phyloP scores from a whole-genome alignment of 35 echinoderm and acorn worm genomes.

The Nesometra sesokonis region DNA sequence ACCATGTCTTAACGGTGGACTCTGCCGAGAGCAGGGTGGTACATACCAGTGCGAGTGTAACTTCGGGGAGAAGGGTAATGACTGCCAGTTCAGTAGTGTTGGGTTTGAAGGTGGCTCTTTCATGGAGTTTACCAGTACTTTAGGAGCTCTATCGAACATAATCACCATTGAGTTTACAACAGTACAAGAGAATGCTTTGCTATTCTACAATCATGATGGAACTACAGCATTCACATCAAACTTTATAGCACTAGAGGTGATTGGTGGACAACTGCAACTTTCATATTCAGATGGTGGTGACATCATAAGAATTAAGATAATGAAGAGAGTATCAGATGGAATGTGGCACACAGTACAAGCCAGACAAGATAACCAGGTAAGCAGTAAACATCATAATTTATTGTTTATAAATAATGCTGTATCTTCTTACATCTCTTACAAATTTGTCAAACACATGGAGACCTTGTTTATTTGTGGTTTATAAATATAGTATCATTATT shows the following conservation, averaged over 20 bases:
- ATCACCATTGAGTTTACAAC: conserved; percentile 73
- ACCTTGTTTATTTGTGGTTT: too few species aligned
- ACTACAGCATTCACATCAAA: conserved; percentile 30
- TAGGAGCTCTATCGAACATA: conserved; percentile 8
- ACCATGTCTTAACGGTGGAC: conserved; percentile 69
- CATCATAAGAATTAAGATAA: conserved; percentile 24
- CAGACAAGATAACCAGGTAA: conserved; percentile 60
- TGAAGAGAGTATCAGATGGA: conserved; percentile 59
- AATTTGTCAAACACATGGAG: too few species aligned
- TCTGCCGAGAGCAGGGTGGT: conserved; percentile 49
- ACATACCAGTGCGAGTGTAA: conserved; percentile 61
- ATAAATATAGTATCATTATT: too few species aligned
- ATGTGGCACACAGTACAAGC: conserved; percentile 79
- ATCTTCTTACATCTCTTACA: too few species aligned
- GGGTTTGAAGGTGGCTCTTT: conserved; percentile 67
- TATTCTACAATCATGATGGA: conserved; percentile 92
- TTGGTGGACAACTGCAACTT: conserved; percentile 42
- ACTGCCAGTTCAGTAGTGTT: conserved; percentile 62
- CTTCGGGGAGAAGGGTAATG: conserved; percentile 51
- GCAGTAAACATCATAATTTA: not conserved
- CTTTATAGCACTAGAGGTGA: conserved; percentile 71
- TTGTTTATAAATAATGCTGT: too few species aligned
- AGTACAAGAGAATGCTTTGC: conserved; percentile 38
- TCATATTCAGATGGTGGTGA: conserved; percentile 64
- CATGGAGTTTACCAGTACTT: conserved; percentile 18